Evolutionary conservation across 37 sponge, comb jelly and placozoan genomes (phyloP).

Genomic region (Chondrosia reniformis): DNA sequence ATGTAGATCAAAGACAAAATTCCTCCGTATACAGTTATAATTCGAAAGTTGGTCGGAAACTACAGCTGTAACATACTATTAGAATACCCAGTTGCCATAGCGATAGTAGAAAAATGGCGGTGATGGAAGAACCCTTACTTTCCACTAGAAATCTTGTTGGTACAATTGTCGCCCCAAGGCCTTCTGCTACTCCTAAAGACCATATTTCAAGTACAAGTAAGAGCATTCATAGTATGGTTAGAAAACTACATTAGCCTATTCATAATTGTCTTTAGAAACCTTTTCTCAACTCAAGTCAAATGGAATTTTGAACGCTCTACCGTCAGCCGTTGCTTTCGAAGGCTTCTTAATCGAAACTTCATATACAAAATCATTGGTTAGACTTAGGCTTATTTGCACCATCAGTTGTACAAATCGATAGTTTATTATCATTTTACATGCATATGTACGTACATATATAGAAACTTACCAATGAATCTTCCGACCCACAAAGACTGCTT

Average conservation of each 20-base stretch:
- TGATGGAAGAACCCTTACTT: background rate
- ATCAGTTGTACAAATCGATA: background rate
- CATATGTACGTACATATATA: background rate
- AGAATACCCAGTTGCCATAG: no score
- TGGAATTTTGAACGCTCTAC: constrained; percentile 37
- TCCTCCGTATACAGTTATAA: no score
- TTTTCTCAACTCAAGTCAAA: constrained; percentile 31
- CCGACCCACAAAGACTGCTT: constrained; percentile 68
- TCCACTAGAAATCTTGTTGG: background rate
- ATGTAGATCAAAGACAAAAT: no score
- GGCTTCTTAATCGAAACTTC: constrained; percentile 74
- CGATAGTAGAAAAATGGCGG: constrained; percentile 26
- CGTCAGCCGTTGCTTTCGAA: constrained; percentile 48
- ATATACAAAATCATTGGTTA: no score
- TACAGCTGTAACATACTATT: no score
- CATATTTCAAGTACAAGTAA: background rate
- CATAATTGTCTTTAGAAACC: constrained; percentile 34
- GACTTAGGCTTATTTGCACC: background rate
- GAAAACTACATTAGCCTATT: background rate
- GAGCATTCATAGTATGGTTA: background rate
- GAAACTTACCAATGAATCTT: constrained; percentile 66
- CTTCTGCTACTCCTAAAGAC: background rate
- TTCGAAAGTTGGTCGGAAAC: no score
- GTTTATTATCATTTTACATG: background rate
- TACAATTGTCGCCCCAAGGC: background rate